Conservation (phyloP, 1,140 invertebrate species). For the Drosophila nebulosa region DNA sequence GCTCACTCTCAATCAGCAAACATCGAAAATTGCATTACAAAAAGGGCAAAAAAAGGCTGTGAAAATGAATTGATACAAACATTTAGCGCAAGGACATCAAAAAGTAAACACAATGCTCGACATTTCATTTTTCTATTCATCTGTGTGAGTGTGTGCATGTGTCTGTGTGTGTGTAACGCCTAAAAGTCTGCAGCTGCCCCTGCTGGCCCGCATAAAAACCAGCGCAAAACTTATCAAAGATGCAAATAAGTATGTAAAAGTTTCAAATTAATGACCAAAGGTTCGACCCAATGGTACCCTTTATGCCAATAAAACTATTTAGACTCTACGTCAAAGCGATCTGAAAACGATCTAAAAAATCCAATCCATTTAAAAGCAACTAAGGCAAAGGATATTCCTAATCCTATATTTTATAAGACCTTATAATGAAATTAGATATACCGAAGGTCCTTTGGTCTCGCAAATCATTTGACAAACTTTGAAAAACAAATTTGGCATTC, state of each 20-base stretch:
- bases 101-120: conserved; percentile 64
- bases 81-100: conserved; percentile 61
- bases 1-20: conserved; percentile 10
- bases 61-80: conserved; percentile 70
- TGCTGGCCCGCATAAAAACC: conserved; percentile 72
- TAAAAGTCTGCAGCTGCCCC: conserved; percentile 62
- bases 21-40: conserved; percentile 18
- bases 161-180: conserved; percentile 21
- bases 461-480: no score
- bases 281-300: conserved; percentile 11
- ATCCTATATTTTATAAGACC: no score
- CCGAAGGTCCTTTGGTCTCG: no score
- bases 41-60: conserved; percentile 36
- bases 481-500: no score
- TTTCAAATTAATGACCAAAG: conserved; percentile 16
- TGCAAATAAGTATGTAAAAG: conserved; percentile 56
- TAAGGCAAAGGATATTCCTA: no score
- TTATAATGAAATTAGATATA: no score
- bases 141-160: conserved; percentile 6
- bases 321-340: neutral
- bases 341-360: no score
- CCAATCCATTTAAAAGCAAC: no score
- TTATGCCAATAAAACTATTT: no score
- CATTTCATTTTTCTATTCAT: conserved; percentile 11
- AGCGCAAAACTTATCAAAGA: conserved; percentile 68